A percentile compares a stretch with the other conserved stretches of the same genome.
Conservation (phyloP, 2,888 invertebrate species). For the Saturnia japonica region DNA sequence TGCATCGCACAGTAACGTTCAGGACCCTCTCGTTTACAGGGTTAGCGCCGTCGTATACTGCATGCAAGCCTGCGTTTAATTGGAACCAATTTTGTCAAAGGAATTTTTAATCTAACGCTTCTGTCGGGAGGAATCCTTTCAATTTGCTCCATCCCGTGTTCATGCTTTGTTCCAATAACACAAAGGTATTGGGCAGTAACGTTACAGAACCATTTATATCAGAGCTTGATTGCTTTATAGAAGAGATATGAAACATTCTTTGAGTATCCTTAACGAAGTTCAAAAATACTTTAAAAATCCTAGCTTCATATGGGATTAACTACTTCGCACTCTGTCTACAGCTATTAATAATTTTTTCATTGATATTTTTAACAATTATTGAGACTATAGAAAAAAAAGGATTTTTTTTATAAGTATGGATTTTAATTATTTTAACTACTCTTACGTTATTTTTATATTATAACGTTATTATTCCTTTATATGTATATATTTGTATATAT, state of each 20-base stretch:
- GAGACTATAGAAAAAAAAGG: no score
- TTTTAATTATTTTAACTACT: no score
- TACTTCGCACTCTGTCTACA: neutral
- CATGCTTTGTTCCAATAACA: neutral
- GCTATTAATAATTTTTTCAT: neutral
- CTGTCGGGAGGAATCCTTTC: slow-evolving; percentile 2
- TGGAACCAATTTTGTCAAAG: slow-evolving; percentile 19
- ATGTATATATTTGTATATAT: no score
- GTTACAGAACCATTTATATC: neutral
- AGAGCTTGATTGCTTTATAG: neutral
- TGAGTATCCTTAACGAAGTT: neutral
- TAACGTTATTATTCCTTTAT: no score
- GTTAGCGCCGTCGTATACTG: slow-evolving; percentile 81
- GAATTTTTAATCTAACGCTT: slow-evolving; percentile 18
- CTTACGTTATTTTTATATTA: no score
- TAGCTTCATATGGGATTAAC: neutral
- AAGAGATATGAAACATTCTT: neutral
- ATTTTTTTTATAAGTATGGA: no score
- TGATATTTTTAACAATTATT: no score
- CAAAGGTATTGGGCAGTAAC: neutral
- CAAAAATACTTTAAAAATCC: neutral
- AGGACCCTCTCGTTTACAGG: slow-evolving; percentile 82
- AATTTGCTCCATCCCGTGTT: neutral
- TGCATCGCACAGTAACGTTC: slow-evolving; percentile 81
- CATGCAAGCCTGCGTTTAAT: slow-evolving; percentile 56